Percentiles rank a stretch among this genome's conserved stretches.
phyloP scores from a whole-genome alignment of 1,140 invertebrate genomes.

The Ceratoteleas bidentatus region DNA sequence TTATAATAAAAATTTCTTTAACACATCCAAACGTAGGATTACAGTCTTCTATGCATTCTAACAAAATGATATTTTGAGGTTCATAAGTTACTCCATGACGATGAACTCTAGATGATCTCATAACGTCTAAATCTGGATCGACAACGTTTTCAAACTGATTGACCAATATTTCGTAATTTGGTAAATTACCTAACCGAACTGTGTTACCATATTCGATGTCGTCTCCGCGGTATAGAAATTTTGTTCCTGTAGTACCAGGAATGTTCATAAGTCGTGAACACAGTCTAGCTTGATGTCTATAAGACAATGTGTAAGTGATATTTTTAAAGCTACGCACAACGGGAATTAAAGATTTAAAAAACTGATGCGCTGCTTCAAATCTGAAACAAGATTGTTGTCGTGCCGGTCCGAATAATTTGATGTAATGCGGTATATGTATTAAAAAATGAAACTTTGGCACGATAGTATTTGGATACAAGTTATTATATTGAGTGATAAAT shows the following conservation, averaged over 20 bases:
- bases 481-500: neutral
- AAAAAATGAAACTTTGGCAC: constrained; percentile 1
- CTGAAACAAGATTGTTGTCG: neutral
- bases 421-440: constrained; percentile 2
- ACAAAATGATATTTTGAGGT: too few species aligned
- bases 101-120: too few species aligned
- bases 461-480: neutral
- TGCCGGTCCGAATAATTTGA: neutral
- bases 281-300: neutral
- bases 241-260: neutral
- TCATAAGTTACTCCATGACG: too few species aligned
- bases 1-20: neutral
- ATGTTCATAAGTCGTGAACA: neutral
- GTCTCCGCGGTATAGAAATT: constrained; percentile 1
- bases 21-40: too few species aligned
- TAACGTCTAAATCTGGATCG: neutral
- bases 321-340: neutral
- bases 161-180: neutral
- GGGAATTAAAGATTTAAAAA: constrained; percentile 1
- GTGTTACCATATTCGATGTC: neutral
- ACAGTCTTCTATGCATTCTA: too few species aligned
- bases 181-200: neutral
- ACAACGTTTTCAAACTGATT: neutral
- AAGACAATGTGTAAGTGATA: neutral
- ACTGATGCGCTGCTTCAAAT: constrained; percentile 1